Conservation (phyloP, 2,113 vertebrate genomes). For the Corapipo altera region DNA sequence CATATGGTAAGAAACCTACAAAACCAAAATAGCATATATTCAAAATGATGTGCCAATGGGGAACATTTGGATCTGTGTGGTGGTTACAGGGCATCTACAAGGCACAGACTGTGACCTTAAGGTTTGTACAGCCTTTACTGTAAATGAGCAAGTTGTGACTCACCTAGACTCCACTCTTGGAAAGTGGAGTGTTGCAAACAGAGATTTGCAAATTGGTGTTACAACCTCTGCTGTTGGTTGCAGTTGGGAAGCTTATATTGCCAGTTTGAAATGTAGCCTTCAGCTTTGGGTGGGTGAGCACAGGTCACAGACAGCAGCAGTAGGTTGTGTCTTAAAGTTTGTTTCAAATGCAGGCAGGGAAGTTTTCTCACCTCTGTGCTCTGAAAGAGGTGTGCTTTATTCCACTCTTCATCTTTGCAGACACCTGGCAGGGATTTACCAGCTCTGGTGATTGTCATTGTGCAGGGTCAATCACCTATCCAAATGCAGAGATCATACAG, state of each 20-base stretch:
- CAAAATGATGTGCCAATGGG: not conserved
- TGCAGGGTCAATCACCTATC: not conserved
- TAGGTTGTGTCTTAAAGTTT: not conserved
- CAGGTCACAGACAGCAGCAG: not conserved
- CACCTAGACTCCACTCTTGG: not conserved
- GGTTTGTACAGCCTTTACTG: not conserved
- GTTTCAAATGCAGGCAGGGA: not conserved
- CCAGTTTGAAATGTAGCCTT: not conserved
- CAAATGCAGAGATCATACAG: not conserved
- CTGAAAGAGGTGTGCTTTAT: not conserved
- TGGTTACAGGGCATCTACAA: not conserved
- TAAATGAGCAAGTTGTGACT: not conserved
- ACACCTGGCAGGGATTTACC: not conserved
- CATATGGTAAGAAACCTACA: not conserved
- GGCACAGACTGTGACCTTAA: not conserved
- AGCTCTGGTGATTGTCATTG: not conserved
- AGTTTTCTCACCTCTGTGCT: not conserved
- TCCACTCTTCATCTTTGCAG: not conserved
- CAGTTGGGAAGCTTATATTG: not conserved
- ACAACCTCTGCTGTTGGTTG: not conserved
- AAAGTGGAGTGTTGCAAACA: not conserved
- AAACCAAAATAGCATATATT: not conserved
- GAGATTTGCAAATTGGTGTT: not conserved
- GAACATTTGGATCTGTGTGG: not conserved
- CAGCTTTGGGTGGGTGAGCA: not conserved